Evolutionary conservation across 2,888 invertebrate genomes (phyloP).

Genomic region (Choreutis nemorana): DNA sequence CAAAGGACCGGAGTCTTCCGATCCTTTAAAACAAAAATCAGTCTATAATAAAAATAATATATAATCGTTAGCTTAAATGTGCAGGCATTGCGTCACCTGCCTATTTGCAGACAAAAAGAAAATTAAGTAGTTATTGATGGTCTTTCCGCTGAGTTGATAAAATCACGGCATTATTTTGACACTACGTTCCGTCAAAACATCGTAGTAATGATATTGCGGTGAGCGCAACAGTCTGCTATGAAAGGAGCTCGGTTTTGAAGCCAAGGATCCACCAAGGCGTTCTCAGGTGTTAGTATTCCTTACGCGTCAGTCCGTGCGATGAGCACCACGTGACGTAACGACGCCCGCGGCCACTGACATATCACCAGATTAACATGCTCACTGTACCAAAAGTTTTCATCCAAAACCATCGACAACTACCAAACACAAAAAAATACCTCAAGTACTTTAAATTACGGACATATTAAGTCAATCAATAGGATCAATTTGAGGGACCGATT

Average conservation of each 20-base stretch:
- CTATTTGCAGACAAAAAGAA: too few relatives aligned
- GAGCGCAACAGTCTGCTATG: conserved; percentile 50
- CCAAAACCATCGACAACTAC: neutral
- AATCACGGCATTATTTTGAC: too few relatives aligned
- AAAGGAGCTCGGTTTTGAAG: conserved; percentile 66
- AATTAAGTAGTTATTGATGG: too few relatives aligned
- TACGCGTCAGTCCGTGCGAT: conserved; percentile 41
- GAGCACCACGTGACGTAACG: conserved; percentile 59
- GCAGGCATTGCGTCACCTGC: too few relatives aligned
- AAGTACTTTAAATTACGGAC: neutral
- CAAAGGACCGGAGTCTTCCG: too few relatives aligned
- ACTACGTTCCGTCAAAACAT: too few relatives aligned
- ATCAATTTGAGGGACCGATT: too few relatives aligned
- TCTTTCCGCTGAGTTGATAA: too few relatives aligned
- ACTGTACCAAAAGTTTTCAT: conserved; percentile 11
- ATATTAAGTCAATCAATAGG: too few relatives aligned
- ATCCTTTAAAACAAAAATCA: too few relatives aligned
- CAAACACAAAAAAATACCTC: neutral
- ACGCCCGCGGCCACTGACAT: conserved; percentile 51
- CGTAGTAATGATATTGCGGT: conserved; percentile 34
- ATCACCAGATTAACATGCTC: conserved; percentile 46
- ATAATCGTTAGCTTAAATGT: too few relatives aligned
- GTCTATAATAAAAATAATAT: too few relatives aligned
- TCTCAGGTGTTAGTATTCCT: conserved; percentile 59
- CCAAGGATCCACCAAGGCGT: conserved; percentile 64